Evolutionary conservation across 2,113 vertebrate genomes (phyloP).

Genomic region (Odocoileus virginianus): DNA sequence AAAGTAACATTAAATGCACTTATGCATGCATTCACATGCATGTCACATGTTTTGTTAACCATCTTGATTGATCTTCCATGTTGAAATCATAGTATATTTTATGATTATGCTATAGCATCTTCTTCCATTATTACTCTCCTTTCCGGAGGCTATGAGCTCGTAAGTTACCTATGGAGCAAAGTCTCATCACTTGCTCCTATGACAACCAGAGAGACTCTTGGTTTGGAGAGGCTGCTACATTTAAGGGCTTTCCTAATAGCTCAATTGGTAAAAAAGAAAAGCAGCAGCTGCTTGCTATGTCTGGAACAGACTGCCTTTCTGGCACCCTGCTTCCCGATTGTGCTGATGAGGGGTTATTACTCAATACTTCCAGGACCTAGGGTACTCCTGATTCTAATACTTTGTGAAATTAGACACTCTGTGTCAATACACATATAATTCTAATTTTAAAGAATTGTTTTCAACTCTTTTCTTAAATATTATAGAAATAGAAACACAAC

Average conservation of each 20-base stretch:
- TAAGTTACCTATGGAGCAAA: not conserved
- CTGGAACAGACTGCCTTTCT: not conserved
- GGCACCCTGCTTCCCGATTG: not conserved
- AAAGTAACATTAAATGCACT: not conserved
- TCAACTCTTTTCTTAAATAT: not conserved
- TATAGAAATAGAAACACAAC: not conserved
- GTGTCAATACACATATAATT: not conserved
- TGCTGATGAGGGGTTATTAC: not conserved
- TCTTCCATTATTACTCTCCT: not conserved
- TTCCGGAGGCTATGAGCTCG: not conserved
- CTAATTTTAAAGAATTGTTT: not conserved
- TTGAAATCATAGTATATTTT: not conserved
- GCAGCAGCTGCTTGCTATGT: fast-evolving
- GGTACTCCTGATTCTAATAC: not conserved
- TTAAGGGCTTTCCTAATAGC: not conserved
- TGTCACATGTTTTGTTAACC: not conserved
- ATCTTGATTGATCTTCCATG: not conserved
- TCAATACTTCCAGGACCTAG: not conserved
- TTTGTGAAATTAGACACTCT: not conserved
- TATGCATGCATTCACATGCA: not conserved
- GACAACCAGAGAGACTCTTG: not conserved
- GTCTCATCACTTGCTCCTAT: not conserved
- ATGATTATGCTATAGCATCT: not conserved
- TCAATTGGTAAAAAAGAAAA: not conserved
- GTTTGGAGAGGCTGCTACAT: not conserved